Conservation (phyloP, 2,888 invertebrate genomes). For the Cynaeus angustus region DNA sequence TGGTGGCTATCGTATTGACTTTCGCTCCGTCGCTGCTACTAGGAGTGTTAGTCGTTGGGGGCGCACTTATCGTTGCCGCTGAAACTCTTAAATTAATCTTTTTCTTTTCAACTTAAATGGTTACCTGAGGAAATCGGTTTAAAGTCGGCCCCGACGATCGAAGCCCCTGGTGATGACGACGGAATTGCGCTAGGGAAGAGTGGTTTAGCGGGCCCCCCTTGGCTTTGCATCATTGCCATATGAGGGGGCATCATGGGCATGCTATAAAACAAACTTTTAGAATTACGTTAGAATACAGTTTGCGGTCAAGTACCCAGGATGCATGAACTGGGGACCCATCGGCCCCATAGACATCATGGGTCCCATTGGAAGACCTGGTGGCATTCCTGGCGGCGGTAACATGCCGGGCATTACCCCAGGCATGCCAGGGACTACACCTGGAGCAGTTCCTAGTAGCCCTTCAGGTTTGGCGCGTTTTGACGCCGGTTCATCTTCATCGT, state of each 20-base stretch:
- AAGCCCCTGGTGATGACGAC: slow-evolving; percentile 75
- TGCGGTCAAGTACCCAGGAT: slow-evolving; percentile 72
- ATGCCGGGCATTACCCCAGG: slow-evolving; percentile 80
- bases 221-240: slow-evolving; percentile 74
- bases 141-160: slow-evolving; percentile 77
- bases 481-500: slow-evolving; percentile 89
- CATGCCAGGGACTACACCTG: slow-evolving; percentile 75
- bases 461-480: slow-evolving; percentile 83
- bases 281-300: neutral
- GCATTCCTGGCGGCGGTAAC: slow-evolving; percentile 77
- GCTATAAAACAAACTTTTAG: slow-evolving; percentile 61
- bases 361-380: slow-evolving; percentile 77
- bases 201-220: slow-evolving; percentile 79
- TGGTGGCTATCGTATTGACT: slow-evolving; percentile 81
- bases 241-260: slow-evolving; percentile 75
- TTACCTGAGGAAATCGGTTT: slow-evolving; percentile 72
- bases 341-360: slow-evolving; percentile 79
- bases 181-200: slow-evolving; percentile 88
- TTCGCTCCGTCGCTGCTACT: slow-evolving; percentile 58
- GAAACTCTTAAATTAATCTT: slow-evolving; percentile 36
- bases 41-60: slow-evolving; percentile 75
- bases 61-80: slow-evolving; percentile 87
- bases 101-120: neutral
- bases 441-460: slow-evolving; percentile 79
- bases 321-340: slow-evolving; percentile 87